phyloP scores from a whole-genome alignment of 2,888 invertebrate species.

The Bembecia ichneumoniformis region DNA sequence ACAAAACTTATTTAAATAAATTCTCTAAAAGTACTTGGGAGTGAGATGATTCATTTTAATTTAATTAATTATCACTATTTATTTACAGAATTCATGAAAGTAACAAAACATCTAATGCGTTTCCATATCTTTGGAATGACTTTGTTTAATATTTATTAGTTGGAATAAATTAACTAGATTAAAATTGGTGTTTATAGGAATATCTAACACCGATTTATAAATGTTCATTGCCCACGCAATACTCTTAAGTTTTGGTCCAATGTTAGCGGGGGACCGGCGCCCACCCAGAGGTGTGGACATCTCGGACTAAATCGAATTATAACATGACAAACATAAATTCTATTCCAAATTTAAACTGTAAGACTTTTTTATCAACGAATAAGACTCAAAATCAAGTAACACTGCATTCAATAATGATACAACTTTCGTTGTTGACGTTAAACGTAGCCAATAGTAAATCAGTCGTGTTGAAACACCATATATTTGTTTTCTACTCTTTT shows the following conservation, averaged over 20 bases:
- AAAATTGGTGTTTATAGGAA: conserved; percentile 51
- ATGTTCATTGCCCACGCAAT: conserved; percentile 56
- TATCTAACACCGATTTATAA: conserved; percentile 51
- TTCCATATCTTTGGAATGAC: not conserved
- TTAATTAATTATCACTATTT: too few relatives aligned
- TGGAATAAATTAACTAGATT: conserved; percentile 1
- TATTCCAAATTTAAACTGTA: conserved; percentile 1
- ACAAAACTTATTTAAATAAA: too few relatives aligned
- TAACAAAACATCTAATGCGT: not conserved
- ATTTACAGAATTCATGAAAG: too few relatives aligned
- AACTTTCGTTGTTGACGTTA: conserved; percentile 19
- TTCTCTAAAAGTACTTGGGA: too few relatives aligned
- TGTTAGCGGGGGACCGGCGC: conserved; percentile 56
- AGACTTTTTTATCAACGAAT: conserved; percentile 6
- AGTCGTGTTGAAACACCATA: conserved; percentile 38
- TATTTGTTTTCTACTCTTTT: conserved; percentile 41
- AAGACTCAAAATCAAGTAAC: conserved; percentile 21
- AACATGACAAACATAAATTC: conserved; percentile 24
- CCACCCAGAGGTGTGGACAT: conserved; percentile 68
- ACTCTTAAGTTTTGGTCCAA: conserved; percentile 48
- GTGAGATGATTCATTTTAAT: too few relatives aligned
- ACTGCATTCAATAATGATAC: conserved; percentile 6
- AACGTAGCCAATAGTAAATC: conserved; percentile 40
- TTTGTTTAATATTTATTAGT: too few relatives aligned
- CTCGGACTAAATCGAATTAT: conserved; percentile 60